Evolutionary conservation across 1,140 invertebrate species (phyloP).

Genomic region (Drosophila guanche): DNA sequence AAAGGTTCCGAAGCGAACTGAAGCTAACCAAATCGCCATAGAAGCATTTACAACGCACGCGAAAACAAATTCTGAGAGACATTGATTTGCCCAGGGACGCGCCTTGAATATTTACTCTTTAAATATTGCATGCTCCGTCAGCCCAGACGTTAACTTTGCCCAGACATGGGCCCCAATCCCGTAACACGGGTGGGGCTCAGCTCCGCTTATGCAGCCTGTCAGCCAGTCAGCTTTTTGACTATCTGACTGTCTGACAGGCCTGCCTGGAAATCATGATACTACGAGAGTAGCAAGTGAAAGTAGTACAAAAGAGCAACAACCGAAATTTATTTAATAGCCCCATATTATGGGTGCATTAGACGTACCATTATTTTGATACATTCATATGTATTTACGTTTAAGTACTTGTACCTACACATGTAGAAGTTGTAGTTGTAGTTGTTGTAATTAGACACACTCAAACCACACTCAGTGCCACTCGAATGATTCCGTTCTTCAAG

Average conservation of each 20-base stretch:
- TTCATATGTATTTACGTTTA: conserved; percentile 3
- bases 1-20: neutral
- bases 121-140: conserved; percentile 60
- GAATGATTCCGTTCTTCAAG: conserved; percentile 14
- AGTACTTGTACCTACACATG: too few relatives aligned
- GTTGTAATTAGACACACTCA: conserved; percentile 4
- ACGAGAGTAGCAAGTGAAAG: conserved; percentile 46
- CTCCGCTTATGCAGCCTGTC: conserved; percentile 24
- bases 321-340: conserved; percentile 77
- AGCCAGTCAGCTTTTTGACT: conserved; percentile 19
- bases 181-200: neutral
- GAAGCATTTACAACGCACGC: too few relatives aligned
- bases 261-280: conserved; percentile 16
- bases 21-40: neutral
- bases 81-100: conserved; percentile 39
- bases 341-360: conserved; percentile 50
- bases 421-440: too few relatives aligned
- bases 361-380: conserved; percentile 1
- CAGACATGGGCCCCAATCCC: neutral
- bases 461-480: neutral
- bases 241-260: conserved; percentile 17
- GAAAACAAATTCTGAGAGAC: neutral
- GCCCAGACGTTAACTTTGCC: conserved; percentile 18
- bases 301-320: conserved; percentile 72
- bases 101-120: conserved; percentile 28